Conservation (phyloP, 2,797 vertebrate genomes). For the Buphagus erythrorhynchus region DNA sequence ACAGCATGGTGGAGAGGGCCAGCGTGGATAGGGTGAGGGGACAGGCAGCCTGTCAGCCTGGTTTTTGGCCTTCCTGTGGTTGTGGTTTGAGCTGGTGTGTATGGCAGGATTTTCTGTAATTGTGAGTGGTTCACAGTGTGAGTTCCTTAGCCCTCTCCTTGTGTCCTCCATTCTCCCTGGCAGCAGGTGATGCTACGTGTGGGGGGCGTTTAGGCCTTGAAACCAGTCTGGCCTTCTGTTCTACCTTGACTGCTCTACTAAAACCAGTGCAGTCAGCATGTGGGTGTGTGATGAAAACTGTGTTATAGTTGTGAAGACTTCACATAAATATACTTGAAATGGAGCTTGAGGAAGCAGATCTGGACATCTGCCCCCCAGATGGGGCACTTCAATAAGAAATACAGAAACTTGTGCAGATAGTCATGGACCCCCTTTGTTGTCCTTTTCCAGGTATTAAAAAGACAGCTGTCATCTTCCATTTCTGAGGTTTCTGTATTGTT, state of each 20-base stretch:
- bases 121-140: neutral
- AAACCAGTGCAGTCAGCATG: neutral
- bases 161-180: rapidly evolving
- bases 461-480: neutral
- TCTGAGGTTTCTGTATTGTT: neutral
- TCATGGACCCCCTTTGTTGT: neutral
- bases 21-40: rapidly evolving
- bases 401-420: neutral
- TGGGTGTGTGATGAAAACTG: neutral
- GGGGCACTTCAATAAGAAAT: neutral
- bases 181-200: neutral
- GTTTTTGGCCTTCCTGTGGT: neutral
- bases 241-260: neutral
- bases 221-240: neutral
- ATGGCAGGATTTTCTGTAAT: neutral
- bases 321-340: neutral
- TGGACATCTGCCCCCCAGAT: too few relatives aligned
- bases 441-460: neutral
- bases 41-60: neutral
- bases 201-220: neutral
- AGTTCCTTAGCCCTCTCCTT: neutral
- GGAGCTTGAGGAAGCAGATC: neutral
- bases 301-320: neutral
- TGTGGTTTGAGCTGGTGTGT: neutral
- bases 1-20: neutral